Conservation (phyloP, 2,797 vertebrate species). For the Bradypodion pumilum region DNA sequence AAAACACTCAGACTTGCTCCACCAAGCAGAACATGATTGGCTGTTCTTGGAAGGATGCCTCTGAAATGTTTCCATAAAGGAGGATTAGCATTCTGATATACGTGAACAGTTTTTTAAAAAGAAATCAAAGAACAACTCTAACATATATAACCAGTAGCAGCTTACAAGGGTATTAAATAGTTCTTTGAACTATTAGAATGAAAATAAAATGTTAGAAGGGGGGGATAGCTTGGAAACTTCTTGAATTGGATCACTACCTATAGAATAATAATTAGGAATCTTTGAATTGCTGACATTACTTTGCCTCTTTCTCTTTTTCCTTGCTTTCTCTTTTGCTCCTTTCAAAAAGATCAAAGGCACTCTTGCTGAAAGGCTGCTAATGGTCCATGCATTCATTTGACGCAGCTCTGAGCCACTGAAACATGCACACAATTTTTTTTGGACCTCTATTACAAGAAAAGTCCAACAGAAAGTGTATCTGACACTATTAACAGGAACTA, state of each 20-base stretch:
- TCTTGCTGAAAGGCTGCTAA: slow-evolving; percentile 76
- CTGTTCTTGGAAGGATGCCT: not conserved
- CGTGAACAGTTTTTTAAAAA: not conserved
- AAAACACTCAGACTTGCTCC: slow-evolving; percentile 2
- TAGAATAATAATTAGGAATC: slow-evolving; percentile 78
- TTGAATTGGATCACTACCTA: slow-evolving; percentile 86
- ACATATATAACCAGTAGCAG: slow-evolving; percentile 42
- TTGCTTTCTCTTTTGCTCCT: slow-evolving; percentile 60
- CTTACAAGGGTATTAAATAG: slow-evolving; percentile 31
- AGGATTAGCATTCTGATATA: not conserved
- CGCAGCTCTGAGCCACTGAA: slow-evolving; percentile 65
- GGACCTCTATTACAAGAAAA: slow-evolving; percentile 39
- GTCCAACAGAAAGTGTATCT: slow-evolving; percentile 65
- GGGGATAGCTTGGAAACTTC: slow-evolving; percentile 81
- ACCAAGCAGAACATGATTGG: not conserved
- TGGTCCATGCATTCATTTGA: slow-evolving; percentile 72
- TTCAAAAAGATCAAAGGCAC: slow-evolving; percentile 80
- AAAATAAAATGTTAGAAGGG: slow-evolving; percentile 66
- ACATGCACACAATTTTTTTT: slow-evolving; percentile 48
- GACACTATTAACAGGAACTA: slow-evolving; percentile 76
- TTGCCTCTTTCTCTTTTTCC: slow-evolving; percentile 51
- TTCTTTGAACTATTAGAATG: slow-evolving; percentile 3
- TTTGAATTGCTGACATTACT: slow-evolving; percentile 84
- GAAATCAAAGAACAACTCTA: not conserved
- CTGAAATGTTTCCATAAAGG: not conserved